phyloP scores from a whole-genome alignment of 2,797 vertebrate genomes.

The Sphenopsis melanotis region DNA sequence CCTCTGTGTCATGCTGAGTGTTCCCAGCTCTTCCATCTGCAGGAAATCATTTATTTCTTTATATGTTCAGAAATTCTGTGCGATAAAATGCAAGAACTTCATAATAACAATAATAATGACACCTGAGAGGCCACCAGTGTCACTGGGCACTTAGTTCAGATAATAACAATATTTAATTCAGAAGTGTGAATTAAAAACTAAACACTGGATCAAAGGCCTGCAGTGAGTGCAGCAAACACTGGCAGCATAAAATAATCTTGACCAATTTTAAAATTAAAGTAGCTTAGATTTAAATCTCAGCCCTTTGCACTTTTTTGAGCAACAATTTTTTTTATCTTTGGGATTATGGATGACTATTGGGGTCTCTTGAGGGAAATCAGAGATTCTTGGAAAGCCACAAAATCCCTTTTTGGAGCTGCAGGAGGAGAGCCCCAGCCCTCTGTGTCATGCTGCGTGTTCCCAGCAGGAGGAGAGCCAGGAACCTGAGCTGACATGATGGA shows the following conservation, averaged over 20 bases:
- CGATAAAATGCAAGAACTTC: neutral
- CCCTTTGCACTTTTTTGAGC: neutral
- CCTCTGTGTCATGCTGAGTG: neutral
- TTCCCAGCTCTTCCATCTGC: neutral
- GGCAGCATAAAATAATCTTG: neutral
- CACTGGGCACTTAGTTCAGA: neutral
- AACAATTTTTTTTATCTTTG: neutral
- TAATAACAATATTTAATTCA: no score
- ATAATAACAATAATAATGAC: neutral
- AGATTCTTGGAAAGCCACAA: neutral
- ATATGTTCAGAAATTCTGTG: neutral
- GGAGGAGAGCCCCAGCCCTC: neutral
- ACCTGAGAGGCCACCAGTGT: neutral
- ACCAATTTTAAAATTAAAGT: neutral
- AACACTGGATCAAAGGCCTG: neutral
- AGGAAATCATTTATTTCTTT: neutral
- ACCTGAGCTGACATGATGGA: constrained; percentile 49
- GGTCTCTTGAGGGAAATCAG: constrained; percentile 33
- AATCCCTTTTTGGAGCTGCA: neutral
- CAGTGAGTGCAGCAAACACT: neutral
- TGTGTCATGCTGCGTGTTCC: neutral
- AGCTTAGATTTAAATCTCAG: neutral
- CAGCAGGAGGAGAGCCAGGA: constrained; percentile 30
- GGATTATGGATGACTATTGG: neutral
- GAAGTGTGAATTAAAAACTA: neutral